phyloP scores from a whole-genome alignment of 2,113 vertebrate species.

The Eulemur rufifrons region DNA sequence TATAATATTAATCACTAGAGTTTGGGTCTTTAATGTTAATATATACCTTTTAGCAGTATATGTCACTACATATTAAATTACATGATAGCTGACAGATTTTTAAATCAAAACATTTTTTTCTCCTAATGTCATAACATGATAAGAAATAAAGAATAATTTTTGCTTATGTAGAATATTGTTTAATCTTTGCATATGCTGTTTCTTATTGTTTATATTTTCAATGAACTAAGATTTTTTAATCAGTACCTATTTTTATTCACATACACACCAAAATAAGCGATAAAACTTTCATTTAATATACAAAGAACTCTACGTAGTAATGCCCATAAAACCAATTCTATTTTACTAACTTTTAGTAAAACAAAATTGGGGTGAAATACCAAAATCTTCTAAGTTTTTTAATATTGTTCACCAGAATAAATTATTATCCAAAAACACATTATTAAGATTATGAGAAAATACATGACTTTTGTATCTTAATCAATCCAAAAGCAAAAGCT shows the following conservation, averaged over 20 bases:
- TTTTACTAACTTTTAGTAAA: slow-evolving; percentile 1
- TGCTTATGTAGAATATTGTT: slow-evolving; percentile 48
- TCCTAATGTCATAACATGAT: slow-evolving; percentile 82
- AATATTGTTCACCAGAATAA: not conserved
- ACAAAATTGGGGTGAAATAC: not conserved
- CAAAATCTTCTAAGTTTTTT: not conserved
- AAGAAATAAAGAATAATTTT: slow-evolving; percentile 80
- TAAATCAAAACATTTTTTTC: slow-evolving; percentile 87
- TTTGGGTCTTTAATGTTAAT: slow-evolving; percentile 88
- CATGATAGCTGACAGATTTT: slow-evolving; percentile 87
- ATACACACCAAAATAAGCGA: not conserved
- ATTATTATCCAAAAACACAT: slow-evolving; percentile 15
- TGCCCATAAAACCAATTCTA: not conserved
- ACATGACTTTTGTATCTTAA: not conserved
- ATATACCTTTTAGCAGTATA: slow-evolving; percentile 86
- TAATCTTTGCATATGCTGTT: slow-evolving; percentile 71
- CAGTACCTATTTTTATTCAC: not conserved
- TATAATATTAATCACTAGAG: slow-evolving; percentile 85
- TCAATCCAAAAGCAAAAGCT: not conserved
- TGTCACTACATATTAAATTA: slow-evolving; percentile 86
- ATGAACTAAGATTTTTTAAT: slow-evolving; percentile 29
- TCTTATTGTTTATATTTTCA: slow-evolving; percentile 70
- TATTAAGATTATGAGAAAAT: slow-evolving; percentile 50
- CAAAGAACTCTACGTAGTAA: not conserved
- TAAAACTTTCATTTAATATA: not conserved